These are phyloP conservation scores for Tromatobia lineatoria DNA, from an alignment of 2,888 invertebrate species.

Conservation along the genomic window DNA sequence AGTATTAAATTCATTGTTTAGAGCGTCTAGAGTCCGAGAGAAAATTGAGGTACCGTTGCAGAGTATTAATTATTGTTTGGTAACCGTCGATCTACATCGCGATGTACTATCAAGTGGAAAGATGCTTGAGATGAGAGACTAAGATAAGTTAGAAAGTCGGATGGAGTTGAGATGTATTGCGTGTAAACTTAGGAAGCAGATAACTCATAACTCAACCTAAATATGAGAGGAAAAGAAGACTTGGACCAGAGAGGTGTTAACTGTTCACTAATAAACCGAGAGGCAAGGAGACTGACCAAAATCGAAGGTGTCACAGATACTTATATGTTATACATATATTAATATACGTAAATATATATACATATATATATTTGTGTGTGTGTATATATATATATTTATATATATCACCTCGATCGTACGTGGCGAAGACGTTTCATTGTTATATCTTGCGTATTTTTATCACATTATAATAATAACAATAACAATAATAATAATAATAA, in stretches of 20 bases:
- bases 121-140: neutral
- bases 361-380: slow-evolving; percentile 23
- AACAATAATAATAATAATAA: slow-evolving; percentile 20
- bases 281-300: slow-evolving; percentile 85
- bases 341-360: slow-evolving; percentile 38
- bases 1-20: neutral
- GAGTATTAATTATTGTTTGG: slow-evolving; percentile 25
- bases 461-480: slow-evolving; percentile 38
- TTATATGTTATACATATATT: slow-evolving; percentile 36
- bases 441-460: slow-evolving; percentile 61
- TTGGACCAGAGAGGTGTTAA: slow-evolving; percentile 86
- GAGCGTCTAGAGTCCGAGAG: slow-evolving; percentile 9
- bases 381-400: slow-evolving; percentile 14
- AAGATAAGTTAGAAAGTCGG: slow-evolving; percentile 45
- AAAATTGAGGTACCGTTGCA: neutral
- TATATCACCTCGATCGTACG: slow-evolving; percentile 55
- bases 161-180: slow-evolving; percentile 38
- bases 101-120: slow-evolving; percentile 1
- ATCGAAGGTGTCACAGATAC: slow-evolving; percentile 81
- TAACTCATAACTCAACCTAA: slow-evolving; percentile 84
- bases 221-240: slow-evolving; percentile 84
- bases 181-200: slow-evolving; percentile 71
- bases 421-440: slow-evolving; percentile 61
- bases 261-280: slow-evolving; percentile 86
- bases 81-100: slow-evolving; percentile 1